phyloP scores from a whole-genome alignment of 2,888 invertebrate species.

The Laothoe populi region DNA sequence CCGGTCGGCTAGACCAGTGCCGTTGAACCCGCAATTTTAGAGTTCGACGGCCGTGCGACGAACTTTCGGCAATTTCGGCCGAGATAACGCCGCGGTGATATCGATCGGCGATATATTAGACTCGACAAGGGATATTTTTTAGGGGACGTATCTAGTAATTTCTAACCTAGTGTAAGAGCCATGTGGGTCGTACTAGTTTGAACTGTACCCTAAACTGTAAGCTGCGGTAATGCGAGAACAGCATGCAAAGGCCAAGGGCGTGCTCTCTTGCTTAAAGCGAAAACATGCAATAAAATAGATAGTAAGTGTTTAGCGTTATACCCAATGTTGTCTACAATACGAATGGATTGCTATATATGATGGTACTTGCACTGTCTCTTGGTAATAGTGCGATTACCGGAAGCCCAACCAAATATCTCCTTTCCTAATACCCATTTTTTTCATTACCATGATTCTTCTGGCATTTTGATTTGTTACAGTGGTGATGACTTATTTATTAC shows the following conservation, averaged over 20 bases:
- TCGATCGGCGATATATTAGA: conserved; percentile 51
- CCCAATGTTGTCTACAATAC: background rate
- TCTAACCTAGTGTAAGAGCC: background rate
- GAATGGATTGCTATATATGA: background rate
- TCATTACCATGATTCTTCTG: too few species aligned
- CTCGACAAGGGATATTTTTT: conserved; percentile 32
- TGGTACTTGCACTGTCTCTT: too few species aligned
- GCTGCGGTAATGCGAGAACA: background rate
- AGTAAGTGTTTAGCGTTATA: background rate
- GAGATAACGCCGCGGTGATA: conserved; percentile 48
- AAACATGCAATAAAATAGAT: background rate
- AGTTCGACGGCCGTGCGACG: conserved; percentile 57
- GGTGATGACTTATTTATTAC: too few species aligned
- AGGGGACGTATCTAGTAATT: background rate
- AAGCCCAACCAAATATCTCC: too few species aligned
- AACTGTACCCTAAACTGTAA: background rate
- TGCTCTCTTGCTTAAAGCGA: background rate
- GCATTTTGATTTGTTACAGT: too few species aligned
- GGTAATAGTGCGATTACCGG: too few species aligned
- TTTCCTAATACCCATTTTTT: too few species aligned
- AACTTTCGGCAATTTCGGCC: conserved; percentile 39
- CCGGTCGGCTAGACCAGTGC: conserved; percentile 38
- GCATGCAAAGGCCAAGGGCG: background rate
- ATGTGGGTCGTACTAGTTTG: background rate
- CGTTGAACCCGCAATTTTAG: conserved; percentile 53